Evolutionary conservation across 2,888 invertebrate species (phyloP), one percentile per base, ranked within the genome.

Genomic region (Brenthis hecate): DNA sequence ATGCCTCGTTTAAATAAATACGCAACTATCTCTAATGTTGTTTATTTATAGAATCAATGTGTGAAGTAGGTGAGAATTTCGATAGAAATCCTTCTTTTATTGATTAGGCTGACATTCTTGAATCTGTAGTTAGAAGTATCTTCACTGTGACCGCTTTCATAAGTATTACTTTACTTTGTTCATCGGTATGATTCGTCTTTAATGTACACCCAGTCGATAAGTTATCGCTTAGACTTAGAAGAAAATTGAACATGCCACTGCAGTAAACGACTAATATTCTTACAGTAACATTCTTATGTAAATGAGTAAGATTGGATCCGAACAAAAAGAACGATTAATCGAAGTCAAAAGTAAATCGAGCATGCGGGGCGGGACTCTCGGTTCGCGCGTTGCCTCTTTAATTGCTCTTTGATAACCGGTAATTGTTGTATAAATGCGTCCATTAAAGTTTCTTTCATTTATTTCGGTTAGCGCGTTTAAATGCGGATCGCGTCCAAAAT

Each of bases 271-370:
- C 71, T 68, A 73, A 70, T 73, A 70, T 72, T 70, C 71, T 53
- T 72, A 73, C 73, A 70, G 71, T 74, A 72, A 85, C 85, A 88
- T 88, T 88, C 83, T 84, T 88, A 89, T 89, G 88, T 86, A 88
- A 88, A 89, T 89, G 81, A 80, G 77, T 78, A 76, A 84, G 83
- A 87, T 84, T 85, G 86, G 80, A 84, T 79, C 75, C 74, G 80
- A 86, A 87, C 85, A 88, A 88, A 89, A 90, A 76, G 85, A 80
- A 82, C 84, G 81, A 86, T 88, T 87, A 86, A 88, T 88, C 85
- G 85, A 84, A 87, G 84, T 86, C 85, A 86, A 85, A 86, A 87
- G 82, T 85, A 86, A 89, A 87, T 86, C 84, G 85, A 85, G 81
- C 81, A 82, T 82, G 83, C 80, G 78, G 81, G 75, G 80, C 77